Percentiles rank a stretch among this genome's conserved stretches.
Conservation (phyloP, 1,140 invertebrate species). For the Procambarus virginalis region DNA sequence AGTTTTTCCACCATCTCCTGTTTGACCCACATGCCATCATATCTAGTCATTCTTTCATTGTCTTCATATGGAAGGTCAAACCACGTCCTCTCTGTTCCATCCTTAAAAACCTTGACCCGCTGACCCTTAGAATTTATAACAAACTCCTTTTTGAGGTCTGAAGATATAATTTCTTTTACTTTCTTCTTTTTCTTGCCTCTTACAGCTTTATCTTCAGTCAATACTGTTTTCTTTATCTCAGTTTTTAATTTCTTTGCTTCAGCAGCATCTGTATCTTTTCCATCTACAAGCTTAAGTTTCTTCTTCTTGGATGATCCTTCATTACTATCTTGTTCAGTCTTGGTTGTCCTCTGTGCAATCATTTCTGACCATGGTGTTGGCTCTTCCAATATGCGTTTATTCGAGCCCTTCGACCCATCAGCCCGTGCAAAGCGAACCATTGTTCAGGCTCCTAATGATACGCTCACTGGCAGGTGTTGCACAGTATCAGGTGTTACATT, state of each 20-base stretch:
- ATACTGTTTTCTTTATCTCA: neutral
- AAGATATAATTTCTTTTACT: neutral
- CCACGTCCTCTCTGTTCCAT: conserved; percentile 51
- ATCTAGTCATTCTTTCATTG: conserved; percentile 42
- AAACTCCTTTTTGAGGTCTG: neutral
- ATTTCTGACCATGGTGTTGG: conserved; percentile 46
- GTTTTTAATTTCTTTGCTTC: neutral
- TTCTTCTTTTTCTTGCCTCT: neutral
- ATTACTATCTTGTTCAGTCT: neutral
- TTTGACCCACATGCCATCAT: conserved; percentile 51
- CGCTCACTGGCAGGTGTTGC: neutral
- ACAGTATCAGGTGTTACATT: too few relatives aligned
- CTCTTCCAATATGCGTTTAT: conserved; percentile 43
- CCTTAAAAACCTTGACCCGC: conserved; percentile 11
- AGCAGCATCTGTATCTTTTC: neutral
- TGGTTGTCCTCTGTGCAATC: neutral
- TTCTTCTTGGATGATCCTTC: neutral
- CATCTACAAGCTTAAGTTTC: neutral
- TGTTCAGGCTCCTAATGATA: neutral
- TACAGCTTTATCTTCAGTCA: neutral
- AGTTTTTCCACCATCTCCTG: conserved; percentile 34
- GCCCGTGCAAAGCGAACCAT: conserved; percentile 62
- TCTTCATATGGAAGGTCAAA: conserved; percentile 60
- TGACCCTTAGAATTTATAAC: conserved; percentile 15
- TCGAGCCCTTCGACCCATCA: conserved; percentile 48